phyloP scores from a whole-genome alignment of 2,113 vertebrate species.

The Thunnus thynnus region DNA sequence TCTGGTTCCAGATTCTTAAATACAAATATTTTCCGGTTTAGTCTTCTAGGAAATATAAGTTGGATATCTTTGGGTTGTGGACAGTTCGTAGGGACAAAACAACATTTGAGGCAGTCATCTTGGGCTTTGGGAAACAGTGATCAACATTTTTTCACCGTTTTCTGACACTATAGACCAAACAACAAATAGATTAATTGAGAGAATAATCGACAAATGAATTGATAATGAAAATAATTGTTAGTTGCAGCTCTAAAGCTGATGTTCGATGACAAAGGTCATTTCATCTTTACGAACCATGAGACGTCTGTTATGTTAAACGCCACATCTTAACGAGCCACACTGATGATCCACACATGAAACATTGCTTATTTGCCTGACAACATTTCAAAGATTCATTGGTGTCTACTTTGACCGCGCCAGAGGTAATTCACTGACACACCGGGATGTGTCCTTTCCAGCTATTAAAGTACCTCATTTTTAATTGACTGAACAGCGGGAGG shows the following conservation, averaged over 20 bases:
- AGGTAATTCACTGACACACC: slow-evolving; percentile 4
- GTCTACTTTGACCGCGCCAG: not conserved
- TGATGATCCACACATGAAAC: not conserved
- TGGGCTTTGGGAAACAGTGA: too few species aligned
- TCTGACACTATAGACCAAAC: too few species aligned
- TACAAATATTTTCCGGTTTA: too few species aligned
- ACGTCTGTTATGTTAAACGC: not conserved
- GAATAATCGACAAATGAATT: not conserved
- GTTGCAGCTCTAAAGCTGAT: not conserved
- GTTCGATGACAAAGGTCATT: not conserved
- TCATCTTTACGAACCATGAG: not conserved
- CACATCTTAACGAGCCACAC: slow-evolving; percentile 3
- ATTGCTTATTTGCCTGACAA: slow-evolving; percentile 27
- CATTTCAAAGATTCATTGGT: slow-evolving; percentile 25
- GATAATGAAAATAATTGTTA: not conserved
- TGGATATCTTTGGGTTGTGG: too few species aligned
- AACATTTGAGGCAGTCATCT: too few species aligned
- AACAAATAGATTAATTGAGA: too few species aligned
- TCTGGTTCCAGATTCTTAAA: too few species aligned
- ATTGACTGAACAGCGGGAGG: slow-evolving; percentile 51
- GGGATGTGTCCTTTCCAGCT: slow-evolving; percentile 30
- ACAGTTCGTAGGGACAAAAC: too few species aligned
- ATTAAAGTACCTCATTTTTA: slow-evolving; percentile 42
- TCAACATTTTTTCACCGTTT: too few species aligned
- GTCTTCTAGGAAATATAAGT: too few species aligned